A percentile compares a stretch with the other conserved stretches of the same genome.
Evolutionary conservation across 1,140 invertebrate genomes (phyloP).

Genomic region (Zaprionus davidi): DNA sequence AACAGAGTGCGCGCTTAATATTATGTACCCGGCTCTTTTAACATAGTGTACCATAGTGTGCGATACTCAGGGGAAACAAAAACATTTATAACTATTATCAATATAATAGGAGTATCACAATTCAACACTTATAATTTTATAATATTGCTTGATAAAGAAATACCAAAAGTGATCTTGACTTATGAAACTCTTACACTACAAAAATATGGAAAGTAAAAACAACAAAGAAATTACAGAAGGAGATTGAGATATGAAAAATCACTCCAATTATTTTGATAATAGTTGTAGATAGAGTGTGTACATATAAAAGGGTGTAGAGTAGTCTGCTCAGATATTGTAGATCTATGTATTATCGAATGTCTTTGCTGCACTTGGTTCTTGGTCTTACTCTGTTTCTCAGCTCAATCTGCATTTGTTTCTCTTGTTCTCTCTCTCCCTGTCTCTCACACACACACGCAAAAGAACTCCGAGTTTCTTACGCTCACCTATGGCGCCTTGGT

Average conservation of each 20-base stretch:
- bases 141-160: too few species aligned
- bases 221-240: too few species aligned
- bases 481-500: conserved; percentile 99
- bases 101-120: too few species aligned
- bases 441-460: conserved; percentile 26
- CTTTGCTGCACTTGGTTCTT: conserved; percentile 19
- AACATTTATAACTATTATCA: not conserved
- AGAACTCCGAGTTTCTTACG: conserved; percentile 99
- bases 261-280: too few species aligned
- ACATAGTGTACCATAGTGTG: not conserved
- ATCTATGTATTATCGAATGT: not conserved
- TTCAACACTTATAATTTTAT: too few species aligned
- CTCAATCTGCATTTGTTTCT: conserved; percentile 35
- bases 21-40: not conserved
- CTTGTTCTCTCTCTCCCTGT: conserved; percentile 21
- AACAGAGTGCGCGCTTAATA: not conserved
- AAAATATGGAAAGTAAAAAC: too few species aligned
- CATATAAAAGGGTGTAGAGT: not conserved
- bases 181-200: too few species aligned
- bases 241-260: too few species aligned
- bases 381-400: not conserved
- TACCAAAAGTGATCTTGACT: too few species aligned
- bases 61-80: not conserved
- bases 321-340: not conserved
- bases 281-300: not conserved